Conservation (phyloP, 2,113 vertebrate genomes). For the Trochalopteron elliotii region DNA sequence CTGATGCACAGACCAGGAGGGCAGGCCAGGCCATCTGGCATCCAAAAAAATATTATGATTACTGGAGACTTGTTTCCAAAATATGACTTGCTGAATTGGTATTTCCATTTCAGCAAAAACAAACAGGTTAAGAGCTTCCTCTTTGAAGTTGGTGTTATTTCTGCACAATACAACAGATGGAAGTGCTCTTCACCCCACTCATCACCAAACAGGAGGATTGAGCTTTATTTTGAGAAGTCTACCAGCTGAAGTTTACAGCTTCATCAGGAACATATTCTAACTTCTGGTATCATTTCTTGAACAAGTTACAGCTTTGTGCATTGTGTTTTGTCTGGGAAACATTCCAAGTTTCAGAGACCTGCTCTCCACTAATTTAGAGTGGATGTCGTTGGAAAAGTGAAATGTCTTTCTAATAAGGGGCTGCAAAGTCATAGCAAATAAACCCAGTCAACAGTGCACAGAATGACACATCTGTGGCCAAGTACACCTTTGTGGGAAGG, state of each 20-base stretch:
- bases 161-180: background rate
- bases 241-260: constrained; percentile 4
- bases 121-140: background rate
- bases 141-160: background rate
- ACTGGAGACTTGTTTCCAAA: background rate
- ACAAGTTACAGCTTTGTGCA: background rate
- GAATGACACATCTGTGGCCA: background rate
- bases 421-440: background rate
- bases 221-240: background rate
- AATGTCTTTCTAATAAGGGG: background rate
- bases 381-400: background rate
- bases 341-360: background rate
- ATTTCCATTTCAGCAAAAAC: background rate
- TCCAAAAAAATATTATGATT: constrained; percentile 22
- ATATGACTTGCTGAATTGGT: background rate
- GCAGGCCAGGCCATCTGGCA: background rate
- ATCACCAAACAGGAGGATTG: background rate
- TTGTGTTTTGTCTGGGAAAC: background rate
- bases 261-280: background rate
- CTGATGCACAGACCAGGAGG: background rate
- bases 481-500: background rate
- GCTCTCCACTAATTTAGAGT: background rate
- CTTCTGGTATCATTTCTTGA: background rate
- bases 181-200: background rate
- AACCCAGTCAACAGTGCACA: background rate